phyloP scores from a whole-genome alignment of 2,797 vertebrate genomes.

The Adrianichthys oophorus region DNA sequence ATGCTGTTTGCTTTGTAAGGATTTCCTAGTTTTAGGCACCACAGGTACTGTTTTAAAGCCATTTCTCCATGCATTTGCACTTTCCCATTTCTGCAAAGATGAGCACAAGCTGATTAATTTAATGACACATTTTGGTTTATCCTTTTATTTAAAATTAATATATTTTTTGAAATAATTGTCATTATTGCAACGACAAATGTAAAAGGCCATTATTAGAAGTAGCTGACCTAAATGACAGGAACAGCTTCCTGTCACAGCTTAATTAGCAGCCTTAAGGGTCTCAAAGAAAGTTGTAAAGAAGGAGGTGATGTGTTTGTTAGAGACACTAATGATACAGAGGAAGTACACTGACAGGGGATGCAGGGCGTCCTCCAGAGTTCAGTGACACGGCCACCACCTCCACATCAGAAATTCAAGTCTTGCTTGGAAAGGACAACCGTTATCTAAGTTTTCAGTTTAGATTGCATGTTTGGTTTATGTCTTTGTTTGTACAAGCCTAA shows the following conservation, averaged over 20 bases:
- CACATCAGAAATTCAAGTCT: constrained; percentile 17
- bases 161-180: no score
- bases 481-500: no score
- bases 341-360: constrained; percentile 61
- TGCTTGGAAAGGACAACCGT: constrained; percentile 5
- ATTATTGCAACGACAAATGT: no score
- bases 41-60: no score
- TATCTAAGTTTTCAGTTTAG: not conserved
- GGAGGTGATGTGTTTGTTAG: constrained; percentile 75
- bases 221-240: constrained; percentile 62
- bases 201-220: constrained; percentile 42
- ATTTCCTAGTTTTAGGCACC: no score
- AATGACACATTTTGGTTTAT: no score
- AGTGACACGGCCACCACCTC: constrained; percentile 17
- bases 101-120: no score
- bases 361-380: constrained; percentile 50
- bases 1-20: no score
- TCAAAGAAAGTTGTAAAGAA: constrained; percentile 47
- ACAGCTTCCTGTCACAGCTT: constrained; percentile 66
- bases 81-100: no score
- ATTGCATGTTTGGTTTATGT: no score
- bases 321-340: constrained; percentile 66
- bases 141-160: no score
- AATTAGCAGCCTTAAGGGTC: constrained; percentile 69
- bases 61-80: no score